These are phyloP conservation scores for Drosophila miranda DNA, from an alignment of 1,140 invertebrate genomes.

Conservation along the genomic window DNA sequence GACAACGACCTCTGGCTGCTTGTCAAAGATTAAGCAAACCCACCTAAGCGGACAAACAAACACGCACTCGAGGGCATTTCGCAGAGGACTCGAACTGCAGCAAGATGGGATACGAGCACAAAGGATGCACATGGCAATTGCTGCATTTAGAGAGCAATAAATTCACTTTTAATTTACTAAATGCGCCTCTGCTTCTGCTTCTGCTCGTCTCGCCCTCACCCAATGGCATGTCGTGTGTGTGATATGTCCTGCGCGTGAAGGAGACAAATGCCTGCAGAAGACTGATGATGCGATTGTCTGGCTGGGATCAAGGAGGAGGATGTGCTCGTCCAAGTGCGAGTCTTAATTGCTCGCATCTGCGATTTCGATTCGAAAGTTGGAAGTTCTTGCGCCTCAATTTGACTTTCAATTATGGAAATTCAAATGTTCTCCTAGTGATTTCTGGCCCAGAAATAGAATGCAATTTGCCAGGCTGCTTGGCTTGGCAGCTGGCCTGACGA, in stretches of 20 bases:
- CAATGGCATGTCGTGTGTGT: conserved; percentile 3
- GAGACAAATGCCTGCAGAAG: conserved; percentile 73
- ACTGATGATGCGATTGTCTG: conserved; percentile 71
- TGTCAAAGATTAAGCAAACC: conserved; percentile 80
- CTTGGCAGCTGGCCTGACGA: conserved; percentile 49
- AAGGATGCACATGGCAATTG: conserved; percentile 60
- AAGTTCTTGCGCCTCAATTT: conserved; percentile 34
- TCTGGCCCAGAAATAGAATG: conserved; percentile 40
- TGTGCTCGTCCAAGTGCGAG: conserved; percentile 10
- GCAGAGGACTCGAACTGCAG: conserved; percentile 23
- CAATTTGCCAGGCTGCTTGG: conserved; percentile 25
- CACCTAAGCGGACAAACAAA: conserved; percentile 67
- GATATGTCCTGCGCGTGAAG: conserved; percentile 59
- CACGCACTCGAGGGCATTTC: conserved; percentile 37
- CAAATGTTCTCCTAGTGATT: conserved; percentile 16
- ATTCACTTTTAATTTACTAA: conserved; percentile 80
- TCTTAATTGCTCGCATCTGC: conserved; percentile 55
- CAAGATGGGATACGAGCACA: not conserved
- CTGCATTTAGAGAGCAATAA: conserved; percentile 79
- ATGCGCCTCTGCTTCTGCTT: conserved; percentile 60
- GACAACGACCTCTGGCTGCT: conserved; percentile 73
- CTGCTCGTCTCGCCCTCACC: conserved; percentile 18
- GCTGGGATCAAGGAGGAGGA: conserved; percentile 17
- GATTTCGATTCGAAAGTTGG: not conserved
- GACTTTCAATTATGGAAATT: conserved; percentile 68